phyloP scores from a whole-genome alignment of 2,888 invertebrate genomes.

The Drosophila setosimentum region DNA sequence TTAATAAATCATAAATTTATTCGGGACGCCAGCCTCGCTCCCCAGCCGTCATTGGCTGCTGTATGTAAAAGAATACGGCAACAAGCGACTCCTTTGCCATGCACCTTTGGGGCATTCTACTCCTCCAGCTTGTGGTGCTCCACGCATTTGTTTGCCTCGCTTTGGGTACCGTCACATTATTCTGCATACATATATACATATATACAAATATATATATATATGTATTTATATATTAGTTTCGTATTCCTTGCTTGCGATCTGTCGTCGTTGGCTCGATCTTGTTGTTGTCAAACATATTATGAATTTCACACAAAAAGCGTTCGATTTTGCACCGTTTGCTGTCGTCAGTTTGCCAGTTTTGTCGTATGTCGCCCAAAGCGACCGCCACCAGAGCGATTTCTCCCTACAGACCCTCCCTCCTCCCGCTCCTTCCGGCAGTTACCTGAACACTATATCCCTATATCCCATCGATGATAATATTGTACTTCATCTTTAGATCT shows the following conservation, averaged over 20 bases:
- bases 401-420: background rate
- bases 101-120: conserved; percentile 1
- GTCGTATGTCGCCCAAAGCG: conserved; percentile 74
- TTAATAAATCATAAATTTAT: conserved; percentile 85
- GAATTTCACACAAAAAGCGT: conserved; percentile 85
- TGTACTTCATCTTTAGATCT: conserved; percentile 26
- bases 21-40: conserved; percentile 50
- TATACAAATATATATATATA: background rate
- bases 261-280: background rate
- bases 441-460: conserved; percentile 5
- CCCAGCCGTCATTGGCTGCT: conserved; percentile 42
- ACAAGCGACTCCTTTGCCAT: conserved; percentile 7
- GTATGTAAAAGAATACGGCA: conserved; percentile 53
- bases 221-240: background rate
- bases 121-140: conserved; percentile 3
- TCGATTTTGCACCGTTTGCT: conserved; percentile 84
- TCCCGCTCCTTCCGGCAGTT: background rate
- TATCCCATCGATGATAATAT: conserved; percentile 25
- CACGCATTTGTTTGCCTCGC: conserved; percentile 34
- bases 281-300: conserved; percentile 83
- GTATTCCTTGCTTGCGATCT: background rate
- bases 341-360: conserved; percentile 65
- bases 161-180: conserved; percentile 60
- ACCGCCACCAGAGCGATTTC: conserved; percentile 64
- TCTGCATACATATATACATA: conserved; percentile 77